phyloP scores from a whole-genome alignment of 2,888 invertebrate genomes.

The Mimas tiliae region DNA sequence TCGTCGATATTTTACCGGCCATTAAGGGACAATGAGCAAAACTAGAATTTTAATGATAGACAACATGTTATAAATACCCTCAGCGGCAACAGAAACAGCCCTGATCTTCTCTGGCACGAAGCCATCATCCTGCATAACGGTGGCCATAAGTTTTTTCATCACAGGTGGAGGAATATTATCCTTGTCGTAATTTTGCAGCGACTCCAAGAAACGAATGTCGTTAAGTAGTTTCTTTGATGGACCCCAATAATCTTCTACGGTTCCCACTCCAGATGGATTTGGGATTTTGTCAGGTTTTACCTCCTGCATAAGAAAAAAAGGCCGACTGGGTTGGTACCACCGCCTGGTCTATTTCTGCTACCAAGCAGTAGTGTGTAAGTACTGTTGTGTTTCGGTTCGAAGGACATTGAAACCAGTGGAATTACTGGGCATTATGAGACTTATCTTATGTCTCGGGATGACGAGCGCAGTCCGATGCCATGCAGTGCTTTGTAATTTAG shows the following conservation, averaged over 20 bases:
- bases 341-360: too few species aligned
- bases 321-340: too few species aligned
- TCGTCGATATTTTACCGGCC: too few species aligned
- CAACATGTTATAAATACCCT: constrained; percentile 81
- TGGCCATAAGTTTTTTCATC: constrained; percentile 93
- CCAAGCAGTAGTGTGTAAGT: too few species aligned
- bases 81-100: constrained; percentile 94
- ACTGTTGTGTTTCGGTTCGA: too few species aligned
- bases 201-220: constrained; percentile 96
- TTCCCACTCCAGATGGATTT: constrained; percentile 92
- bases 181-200: constrained; percentile 94
- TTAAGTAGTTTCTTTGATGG: constrained; percentile 94
- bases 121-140: constrained; percentile 92
- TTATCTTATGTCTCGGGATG: too few species aligned
- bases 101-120: constrained; percentile 97
- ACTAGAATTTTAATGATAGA: too few species aligned
- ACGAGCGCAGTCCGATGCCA: too few species aligned
- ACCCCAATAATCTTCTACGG: constrained; percentile 96
- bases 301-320: constrained; percentile 75
- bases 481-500: too few species aligned
- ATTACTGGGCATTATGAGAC: too few species aligned
- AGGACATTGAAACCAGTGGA: too few species aligned
- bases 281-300: constrained; percentile 95
- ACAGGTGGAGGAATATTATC: constrained; percentile 94
- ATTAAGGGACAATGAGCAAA: too few species aligned